phyloP scores from a whole-genome alignment of 1,140 invertebrate genomes.

The Panulirus ornatus region DNA sequence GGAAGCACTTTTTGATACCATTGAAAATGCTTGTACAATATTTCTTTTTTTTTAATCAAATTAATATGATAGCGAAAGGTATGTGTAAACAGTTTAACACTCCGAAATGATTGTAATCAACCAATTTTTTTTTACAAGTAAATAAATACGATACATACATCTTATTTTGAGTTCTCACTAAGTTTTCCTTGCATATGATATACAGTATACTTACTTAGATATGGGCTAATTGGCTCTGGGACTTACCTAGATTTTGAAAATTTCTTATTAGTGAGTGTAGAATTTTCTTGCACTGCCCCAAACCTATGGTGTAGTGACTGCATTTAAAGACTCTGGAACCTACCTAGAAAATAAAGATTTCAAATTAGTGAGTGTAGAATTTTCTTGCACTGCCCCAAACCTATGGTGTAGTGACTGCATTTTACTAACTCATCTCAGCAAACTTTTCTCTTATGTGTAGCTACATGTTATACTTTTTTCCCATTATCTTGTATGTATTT shows the following conservation, averaged over 20 bases:
- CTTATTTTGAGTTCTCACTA: slow-evolving; percentile 14
- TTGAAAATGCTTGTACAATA: too few species aligned
- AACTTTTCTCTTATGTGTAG: too few species aligned
- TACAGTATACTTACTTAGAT: not conserved
- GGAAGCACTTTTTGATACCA: slow-evolving; percentile 25
- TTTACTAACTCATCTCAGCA: too few species aligned
- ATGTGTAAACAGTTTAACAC: slow-evolving; percentile 18
- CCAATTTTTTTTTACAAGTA: slow-evolving; percentile 32
- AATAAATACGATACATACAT: slow-evolving; percentile 50
- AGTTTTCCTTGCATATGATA: not conserved
- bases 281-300: too few species aligned
- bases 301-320: too few species aligned
- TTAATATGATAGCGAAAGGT: slow-evolving; percentile 38
- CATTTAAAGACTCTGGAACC: too few species aligned
- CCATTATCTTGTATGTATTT: too few species aligned
- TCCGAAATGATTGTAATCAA: slow-evolving; percentile 36
- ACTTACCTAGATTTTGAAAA: not conserved
- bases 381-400: too few species aligned
- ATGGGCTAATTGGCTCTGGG: not conserved
- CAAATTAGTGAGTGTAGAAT: too few species aligned
- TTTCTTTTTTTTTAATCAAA: slow-evolving; percentile 5
- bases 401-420: too few species aligned
- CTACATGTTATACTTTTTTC: too few species aligned
- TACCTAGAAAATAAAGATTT: too few species aligned
- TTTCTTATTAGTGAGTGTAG: not conserved